A percentile compares a stretch with the other conserved stretches of the same genome.
phyloP scores from a whole-genome alignment of 2,888 invertebrate genomes.

The Lampropteryx suffumata region DNA sequence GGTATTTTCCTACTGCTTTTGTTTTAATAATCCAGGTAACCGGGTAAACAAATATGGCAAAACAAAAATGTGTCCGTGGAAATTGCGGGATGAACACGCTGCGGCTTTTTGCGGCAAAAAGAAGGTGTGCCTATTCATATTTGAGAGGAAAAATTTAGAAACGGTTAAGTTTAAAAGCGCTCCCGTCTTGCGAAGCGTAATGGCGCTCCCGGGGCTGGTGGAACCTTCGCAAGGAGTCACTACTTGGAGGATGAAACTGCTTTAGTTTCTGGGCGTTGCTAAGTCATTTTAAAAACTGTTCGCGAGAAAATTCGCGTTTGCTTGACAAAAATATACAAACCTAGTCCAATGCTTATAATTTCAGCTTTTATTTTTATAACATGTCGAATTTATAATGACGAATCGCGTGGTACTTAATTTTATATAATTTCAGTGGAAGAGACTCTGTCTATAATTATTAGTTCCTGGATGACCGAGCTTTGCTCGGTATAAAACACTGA shows the following conservation, averaged over 20 bases:
- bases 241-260: conserved; percentile 13
- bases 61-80: neutral
- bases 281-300: neutral
- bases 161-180: conserved; percentile 66
- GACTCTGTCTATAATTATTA: too few relatives aligned
- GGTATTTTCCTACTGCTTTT: too few relatives aligned
- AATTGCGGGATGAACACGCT: conserved; percentile 11
- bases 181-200: conserved; percentile 54
- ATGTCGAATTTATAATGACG: too few relatives aligned
- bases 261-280: neutral
- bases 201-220: conserved; percentile 52
- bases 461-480: too few relatives aligned
- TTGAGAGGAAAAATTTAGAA: conserved; percentile 53
- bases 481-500: too few relatives aligned
- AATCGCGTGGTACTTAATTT: too few relatives aligned
- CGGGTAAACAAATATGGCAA: neutral
- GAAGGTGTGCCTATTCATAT: conserved; percentile 43
- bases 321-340: too few relatives aligned
- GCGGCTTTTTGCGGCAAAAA: conserved; percentile 33
- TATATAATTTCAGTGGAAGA: too few relatives aligned
- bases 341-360: too few relatives aligned
- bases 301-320: too few relatives aligned
- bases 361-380: too few relatives aligned
- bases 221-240: conserved; percentile 44
- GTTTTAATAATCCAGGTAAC: too few relatives aligned